Conservation (phyloP, 2,888 invertebrate genomes). For the Heliconius charithonia region DNA sequence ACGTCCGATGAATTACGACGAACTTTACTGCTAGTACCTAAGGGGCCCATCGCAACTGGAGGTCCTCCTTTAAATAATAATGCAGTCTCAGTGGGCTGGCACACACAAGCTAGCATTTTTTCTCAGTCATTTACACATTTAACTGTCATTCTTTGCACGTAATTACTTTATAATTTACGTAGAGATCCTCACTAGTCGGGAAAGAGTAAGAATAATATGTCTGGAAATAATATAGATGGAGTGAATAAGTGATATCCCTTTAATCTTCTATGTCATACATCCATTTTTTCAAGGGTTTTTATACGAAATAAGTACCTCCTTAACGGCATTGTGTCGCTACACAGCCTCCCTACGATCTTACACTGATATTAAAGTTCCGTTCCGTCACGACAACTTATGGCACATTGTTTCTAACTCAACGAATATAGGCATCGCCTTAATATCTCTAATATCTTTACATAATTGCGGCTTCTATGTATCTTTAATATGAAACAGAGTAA, state of each 20-base stretch:
- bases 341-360: conserved; percentile 46
- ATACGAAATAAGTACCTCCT: conserved; percentile 46
- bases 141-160: conserved; percentile 67
- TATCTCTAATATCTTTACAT: conserved; percentile 48
- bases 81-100: conserved; percentile 85
- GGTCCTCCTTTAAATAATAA: conserved; percentile 80
- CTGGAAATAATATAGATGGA: conserved; percentile 54
- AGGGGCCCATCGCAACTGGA: conserved; percentile 82
- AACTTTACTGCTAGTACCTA: conserved; percentile 74
- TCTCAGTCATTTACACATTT: conserved; percentile 59
- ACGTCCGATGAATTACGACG: conserved; percentile 66
- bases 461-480: background rate
- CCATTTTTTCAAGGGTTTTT: conserved; percentile 27
- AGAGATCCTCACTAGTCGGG: conserved; percentile 43
- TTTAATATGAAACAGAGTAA: background rate
- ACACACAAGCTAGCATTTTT: conserved; percentile 87
- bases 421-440: conserved; percentile 52
- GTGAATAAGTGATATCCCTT: conserved; percentile 5
- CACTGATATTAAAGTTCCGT: conserved; percentile 58
- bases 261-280: conserved; percentile 29
- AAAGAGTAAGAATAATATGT: conserved; percentile 47
- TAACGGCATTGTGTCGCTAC: conserved; percentile 52
- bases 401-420: conserved; percentile 54
- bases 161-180: conserved; percentile 55
- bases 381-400: conserved; percentile 55